These are phyloP conservation scores for Pachyramphus minor DNA, from an alignment of 2,113 vertebrate species.

Conservation along the genomic window DNA sequence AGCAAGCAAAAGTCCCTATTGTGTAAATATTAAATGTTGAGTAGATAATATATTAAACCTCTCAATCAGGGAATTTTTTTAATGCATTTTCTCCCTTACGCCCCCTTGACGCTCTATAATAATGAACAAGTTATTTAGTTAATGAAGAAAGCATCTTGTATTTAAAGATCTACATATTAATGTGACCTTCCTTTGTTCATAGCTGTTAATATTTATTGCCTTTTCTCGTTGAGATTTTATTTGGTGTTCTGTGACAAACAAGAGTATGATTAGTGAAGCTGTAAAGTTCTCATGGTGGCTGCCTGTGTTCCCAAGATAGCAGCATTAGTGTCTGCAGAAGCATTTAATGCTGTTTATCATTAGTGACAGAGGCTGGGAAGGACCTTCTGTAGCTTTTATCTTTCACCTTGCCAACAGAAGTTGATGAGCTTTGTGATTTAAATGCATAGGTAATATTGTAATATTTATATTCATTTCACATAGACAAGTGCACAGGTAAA, in stretches of 20 bases:
- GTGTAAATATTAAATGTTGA: slow-evolving; percentile 8
- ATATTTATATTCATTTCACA: slow-evolving; percentile 71
- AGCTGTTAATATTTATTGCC: slow-evolving; percentile 75
- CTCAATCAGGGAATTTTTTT: background rate
- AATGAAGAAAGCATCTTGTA: slow-evolving; percentile 70
- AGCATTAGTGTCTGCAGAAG: slow-evolving; percentile 78
- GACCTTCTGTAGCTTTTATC: slow-evolving; percentile 77
- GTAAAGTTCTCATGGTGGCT: slow-evolving; percentile 74
- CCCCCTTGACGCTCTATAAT: slow-evolving; percentile 42
- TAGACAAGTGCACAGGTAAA: slow-evolving; percentile 67
- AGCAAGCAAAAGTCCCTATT: background rate
- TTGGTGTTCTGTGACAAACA: slow-evolving; percentile 77
- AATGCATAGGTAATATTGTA: slow-evolving; percentile 69
- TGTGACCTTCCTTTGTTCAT: slow-evolving; percentile 78
- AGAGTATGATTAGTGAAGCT: slow-evolving; percentile 76
- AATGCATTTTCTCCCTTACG: slow-evolving; percentile 12
- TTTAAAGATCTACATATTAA: slow-evolving; percentile 77
- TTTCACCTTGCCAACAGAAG: slow-evolving; percentile 76
- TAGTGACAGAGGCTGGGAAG: slow-evolving; percentile 75
- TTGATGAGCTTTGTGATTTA: slow-evolving; percentile 80
- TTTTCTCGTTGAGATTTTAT: slow-evolving; percentile 77
- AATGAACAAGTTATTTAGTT: slow-evolving; percentile 69
- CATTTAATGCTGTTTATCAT: slow-evolving; percentile 83
- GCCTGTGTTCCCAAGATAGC: slow-evolving; percentile 80
- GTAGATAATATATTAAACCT: background rate